Evolutionary conservation across 92 coral and sea anemone species (phyloP).

Genomic region (Bergia sp.): DNA sequence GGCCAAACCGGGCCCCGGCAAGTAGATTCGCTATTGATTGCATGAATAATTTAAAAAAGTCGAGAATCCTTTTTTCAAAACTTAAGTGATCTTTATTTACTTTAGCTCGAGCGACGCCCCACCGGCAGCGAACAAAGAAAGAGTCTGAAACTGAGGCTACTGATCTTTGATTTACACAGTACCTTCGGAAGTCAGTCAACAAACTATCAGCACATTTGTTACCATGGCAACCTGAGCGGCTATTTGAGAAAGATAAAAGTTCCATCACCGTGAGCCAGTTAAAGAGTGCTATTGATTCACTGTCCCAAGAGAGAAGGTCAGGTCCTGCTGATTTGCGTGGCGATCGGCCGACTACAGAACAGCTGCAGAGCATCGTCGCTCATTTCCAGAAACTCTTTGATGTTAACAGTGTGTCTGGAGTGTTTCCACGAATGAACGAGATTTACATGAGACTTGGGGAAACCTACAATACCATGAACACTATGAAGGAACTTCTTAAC

Average conservation of each 20-base stretch:
- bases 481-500: slow-evolving; percentile 79
- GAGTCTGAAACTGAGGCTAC: too few species aligned
- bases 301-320: slow-evolving; percentile 73
- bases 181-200: slow-evolving; percentile 68
- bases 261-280: slow-evolving; percentile 64
- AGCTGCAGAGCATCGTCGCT: slow-evolving; percentile 84
- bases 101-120: too few species aligned
- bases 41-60: background rate
- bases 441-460: slow-evolving; percentile 93
- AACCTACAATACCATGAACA: slow-evolving; percentile 87
- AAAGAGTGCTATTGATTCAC: slow-evolving; percentile 66
- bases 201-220: slow-evolving; percentile 67
- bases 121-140: too few species aligned
- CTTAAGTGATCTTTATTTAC: background rate
- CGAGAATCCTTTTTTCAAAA: background rate
- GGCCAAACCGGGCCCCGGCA: too few species aligned
- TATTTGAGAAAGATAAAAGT: slow-evolving; percentile 63
- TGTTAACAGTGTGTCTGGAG: slow-evolving; percentile 78
- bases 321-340: slow-evolving; percentile 75
- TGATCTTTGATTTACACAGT: slow-evolving; percentile 51
- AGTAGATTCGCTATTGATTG: too few species aligned
- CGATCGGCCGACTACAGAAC: slow-evolving; percentile 74
- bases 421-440: slow-evolving; percentile 96
- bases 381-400: slow-evolving; percentile 97
- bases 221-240: slow-evolving; percentile 88